These are phyloP conservation scores for Hucho hucho DNA, from an alignment of 2,113 vertebrate genomes.

Conservation along the genomic window DNA sequence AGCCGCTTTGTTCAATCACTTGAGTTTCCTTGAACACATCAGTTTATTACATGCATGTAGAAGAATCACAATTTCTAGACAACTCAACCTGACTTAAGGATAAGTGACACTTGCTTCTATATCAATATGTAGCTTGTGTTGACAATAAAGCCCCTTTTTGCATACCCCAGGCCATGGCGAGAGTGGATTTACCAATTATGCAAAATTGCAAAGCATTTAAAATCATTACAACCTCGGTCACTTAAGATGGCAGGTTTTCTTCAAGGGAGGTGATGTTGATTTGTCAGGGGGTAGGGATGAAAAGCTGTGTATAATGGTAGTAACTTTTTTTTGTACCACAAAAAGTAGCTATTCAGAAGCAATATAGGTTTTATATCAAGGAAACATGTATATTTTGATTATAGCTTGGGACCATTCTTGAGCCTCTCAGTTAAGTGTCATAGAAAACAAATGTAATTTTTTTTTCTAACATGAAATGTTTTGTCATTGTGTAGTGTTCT, in stretches of 20 bases:
- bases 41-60: not conserved
- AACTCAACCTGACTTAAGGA: not conserved
- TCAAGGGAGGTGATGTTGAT: not conserved
- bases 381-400: constrained; percentile 72
- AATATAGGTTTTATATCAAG: constrained; percentile 65
- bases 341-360: constrained; percentile 47
- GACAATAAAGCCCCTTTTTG: not conserved
- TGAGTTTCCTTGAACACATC: not conserved
- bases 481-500: constrained; percentile 13
- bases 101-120: not conserved
- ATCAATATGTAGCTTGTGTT: no score
- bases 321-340: constrained; percentile 66
- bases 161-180: not conserved
- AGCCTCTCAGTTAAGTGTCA: constrained; percentile 60
- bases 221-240: constrained; percentile 19
- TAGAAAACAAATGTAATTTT: constrained; percentile 2
- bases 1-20: not conserved
- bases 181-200: constrained; percentile 18
- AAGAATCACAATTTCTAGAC: not conserved
- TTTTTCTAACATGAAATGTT: not conserved
- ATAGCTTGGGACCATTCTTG: constrained; percentile 56
- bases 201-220: constrained; percentile 41
- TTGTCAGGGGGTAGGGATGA: constrained; percentile 26
- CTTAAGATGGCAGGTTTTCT: constrained; percentile 4
- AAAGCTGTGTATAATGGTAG: constrained; percentile 58